Evolutionary conservation across 2,888 invertebrate species (phyloP), one percentile per base, ranked within the genome.

Genomic region (Drosophila putrida): DNA sequence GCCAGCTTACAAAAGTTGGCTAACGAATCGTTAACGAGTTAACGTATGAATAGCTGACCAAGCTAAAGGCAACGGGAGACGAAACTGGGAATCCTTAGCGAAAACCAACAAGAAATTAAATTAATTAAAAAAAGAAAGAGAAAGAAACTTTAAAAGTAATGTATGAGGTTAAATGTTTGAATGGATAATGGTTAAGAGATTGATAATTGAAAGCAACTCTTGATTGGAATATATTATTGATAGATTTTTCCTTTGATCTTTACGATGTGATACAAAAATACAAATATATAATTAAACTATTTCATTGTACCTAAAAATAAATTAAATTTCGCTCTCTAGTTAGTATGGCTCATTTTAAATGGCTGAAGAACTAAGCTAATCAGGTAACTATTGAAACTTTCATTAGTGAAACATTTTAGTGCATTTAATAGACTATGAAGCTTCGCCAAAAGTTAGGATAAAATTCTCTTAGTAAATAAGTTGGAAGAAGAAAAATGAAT

Each of bases 281-380:
- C 1, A 20, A 20, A 20, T 20, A 20, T 20, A 20, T 20, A 20
- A 0, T 20, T 20, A 3, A 20, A 2, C 20, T 20, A 20, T 20
- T 20, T 3, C 2, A 20, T 20, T 20, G 0, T 20, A 20, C 3
- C 20, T 20, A 20, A 20, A 20, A 20, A 20, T 20, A 20, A 2
- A 20, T 20, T 20, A 3, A 20, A 20, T 3, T 20, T 20, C 2
- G 20, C 20, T 20, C 20, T 20, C 20, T 20, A n/a, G n/a, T n/a
- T n/a, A n/a, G n/a, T n/a, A 39, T 15, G 11, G 15, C 15, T 51
- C 11, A 11, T 55, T 44, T 46, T 25, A 38, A 41, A 62, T 35
- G 44, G 25, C 50, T 53, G 38, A 61, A n/a, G 10, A 82, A 70
- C 63, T 55, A 28, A 46, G 54, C 54, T 77, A 80, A 86, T 83